phyloP scores from a whole-genome alignment of 1,140 invertebrate genomes.

The Ceratosolen solmsi region DNA sequence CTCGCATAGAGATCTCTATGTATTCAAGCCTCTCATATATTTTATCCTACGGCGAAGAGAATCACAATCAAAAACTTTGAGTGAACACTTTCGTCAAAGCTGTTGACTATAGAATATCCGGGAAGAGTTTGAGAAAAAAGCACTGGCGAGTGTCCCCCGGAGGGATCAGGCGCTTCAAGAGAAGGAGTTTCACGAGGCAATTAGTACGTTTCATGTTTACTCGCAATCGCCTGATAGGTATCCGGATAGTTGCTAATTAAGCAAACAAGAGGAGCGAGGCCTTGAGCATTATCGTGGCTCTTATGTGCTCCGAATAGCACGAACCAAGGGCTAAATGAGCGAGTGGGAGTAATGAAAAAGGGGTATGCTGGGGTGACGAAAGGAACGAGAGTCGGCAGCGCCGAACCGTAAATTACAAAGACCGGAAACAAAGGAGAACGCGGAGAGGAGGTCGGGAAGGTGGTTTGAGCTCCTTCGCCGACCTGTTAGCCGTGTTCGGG shows the following conservation, averaged over 20 bases:
- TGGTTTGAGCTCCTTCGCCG: slow-evolving; percentile 33
- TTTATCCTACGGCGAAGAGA: too few species aligned
- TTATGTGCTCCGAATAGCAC: slow-evolving; percentile 48
- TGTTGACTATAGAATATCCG: too few species aligned
- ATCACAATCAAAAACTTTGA: too few species aligned
- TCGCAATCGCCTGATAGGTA: slow-evolving; percentile 12
- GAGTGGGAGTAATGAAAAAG: slow-evolving; percentile 44
- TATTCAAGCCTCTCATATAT: too few species aligned
- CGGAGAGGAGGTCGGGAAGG: neutral
- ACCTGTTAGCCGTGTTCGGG: slow-evolving; percentile 19
- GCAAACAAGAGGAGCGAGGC: neutral
- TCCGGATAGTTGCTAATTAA: slow-evolving; percentile 13
- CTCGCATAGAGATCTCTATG: too few species aligned
- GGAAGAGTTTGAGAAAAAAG: neutral
- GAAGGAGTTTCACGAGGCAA: neutral
- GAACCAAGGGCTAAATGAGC: slow-evolving; percentile 33
- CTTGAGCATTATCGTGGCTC: too few species aligned
- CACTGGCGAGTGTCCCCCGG: neutral
- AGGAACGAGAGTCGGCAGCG: neutral
- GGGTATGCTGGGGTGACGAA: neutral
- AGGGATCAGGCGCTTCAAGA: neutral
- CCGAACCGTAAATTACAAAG: slow-evolving; percentile 37
- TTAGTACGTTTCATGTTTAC: neutral
- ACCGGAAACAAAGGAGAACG: slow-evolving; percentile 38
- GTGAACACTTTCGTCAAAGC: too few species aligned